Evolutionary conservation across 2,888 invertebrate genomes (phyloP).

Genomic region (Limnephilus lunatus): DNA sequence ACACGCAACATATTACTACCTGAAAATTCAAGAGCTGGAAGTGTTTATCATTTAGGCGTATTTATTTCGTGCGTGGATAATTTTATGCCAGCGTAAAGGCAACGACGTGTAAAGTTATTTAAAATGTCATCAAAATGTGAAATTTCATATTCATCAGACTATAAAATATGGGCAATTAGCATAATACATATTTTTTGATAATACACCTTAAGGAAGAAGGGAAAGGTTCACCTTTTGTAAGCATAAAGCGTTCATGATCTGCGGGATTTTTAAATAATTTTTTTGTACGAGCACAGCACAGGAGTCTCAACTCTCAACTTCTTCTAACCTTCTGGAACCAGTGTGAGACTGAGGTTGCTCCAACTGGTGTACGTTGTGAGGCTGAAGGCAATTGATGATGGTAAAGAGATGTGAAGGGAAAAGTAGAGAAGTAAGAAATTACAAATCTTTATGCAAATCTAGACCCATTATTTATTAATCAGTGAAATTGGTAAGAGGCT

Average conservation of each 20-base stretch:
- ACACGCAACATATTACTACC: neutral
- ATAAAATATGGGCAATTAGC: slow-evolving; percentile 46
- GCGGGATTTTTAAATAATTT: neutral
- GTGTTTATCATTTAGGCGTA: neutral
- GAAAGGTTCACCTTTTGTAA: neutral
- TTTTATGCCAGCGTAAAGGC: slow-evolving; percentile 10
- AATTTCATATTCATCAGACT: slow-evolving; percentile 47
- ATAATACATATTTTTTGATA: slow-evolving; percentile 28
- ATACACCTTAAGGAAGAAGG: neutral
- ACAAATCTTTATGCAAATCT: no score
- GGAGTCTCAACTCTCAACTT: no score
- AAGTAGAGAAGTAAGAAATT: no score
- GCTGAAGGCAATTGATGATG: no score
- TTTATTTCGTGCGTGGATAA: slow-evolving; percentile 30
- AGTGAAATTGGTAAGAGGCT: no score
- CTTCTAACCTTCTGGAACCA: no score
- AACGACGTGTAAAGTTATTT: slow-evolving; percentile 42
- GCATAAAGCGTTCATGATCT: neutral
- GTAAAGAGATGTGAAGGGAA: no score
- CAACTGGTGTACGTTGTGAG: no score
- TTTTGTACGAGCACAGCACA: no score
- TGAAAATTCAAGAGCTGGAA: neutral
- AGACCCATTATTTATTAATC: no score
- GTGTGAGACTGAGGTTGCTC: no score
- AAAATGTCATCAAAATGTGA: slow-evolving; percentile 43